Evolutionary conservation across 2,113 vertebrate species (phyloP), one percentile per base, ranked within the genome.

Genomic region (Hystrix cristata): DNA sequence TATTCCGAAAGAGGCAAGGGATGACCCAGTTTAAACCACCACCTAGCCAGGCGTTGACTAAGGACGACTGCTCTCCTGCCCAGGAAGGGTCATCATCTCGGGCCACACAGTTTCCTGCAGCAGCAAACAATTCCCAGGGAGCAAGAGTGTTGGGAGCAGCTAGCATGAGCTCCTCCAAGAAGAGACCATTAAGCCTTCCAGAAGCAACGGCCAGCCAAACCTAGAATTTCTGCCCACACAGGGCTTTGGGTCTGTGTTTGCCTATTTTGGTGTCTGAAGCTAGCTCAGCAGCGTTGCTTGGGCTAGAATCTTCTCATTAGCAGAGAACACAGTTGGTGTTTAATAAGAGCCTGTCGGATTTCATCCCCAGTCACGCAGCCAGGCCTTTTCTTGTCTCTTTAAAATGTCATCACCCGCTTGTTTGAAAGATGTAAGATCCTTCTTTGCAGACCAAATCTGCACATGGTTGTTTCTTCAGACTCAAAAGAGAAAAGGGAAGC

Each of bases 401-500:
- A 10, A 59, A 94, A 46, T 76, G 7, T 48, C 34, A 38, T 72
- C 81, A n/a, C 89, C 86, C 13, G 43, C 72, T 91, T 14, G 0
- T 84, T 65, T 27, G 27, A 90, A 91, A 85, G 71, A 21, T 2
- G 5, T 43, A 55, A 38, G 53, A 55, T 48, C 64, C 57, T 90
- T 91, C 64, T 82, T 95, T 38, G 34, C 81, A 51, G 23, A 60
- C 81, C 60, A 64, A 83, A 65, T 31, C 55, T 9, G n/a, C 27
- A 18, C 57, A 29, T 0, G 1, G 55, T 90, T 67, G 31, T 82
- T 87, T 87, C 82, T 74, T 57, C 65, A 71, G 29, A 74, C 46
- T 95, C 82, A 79, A 53, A 90, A 60, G 82, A 80, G 69, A 76
- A n/a, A 67, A 94, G 57, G 82, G 64, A 78, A 90, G 60, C 74